phyloP scores from a whole-genome alignment of 2,888 invertebrate genomes.

The Stenolophus ochropezus region DNA sequence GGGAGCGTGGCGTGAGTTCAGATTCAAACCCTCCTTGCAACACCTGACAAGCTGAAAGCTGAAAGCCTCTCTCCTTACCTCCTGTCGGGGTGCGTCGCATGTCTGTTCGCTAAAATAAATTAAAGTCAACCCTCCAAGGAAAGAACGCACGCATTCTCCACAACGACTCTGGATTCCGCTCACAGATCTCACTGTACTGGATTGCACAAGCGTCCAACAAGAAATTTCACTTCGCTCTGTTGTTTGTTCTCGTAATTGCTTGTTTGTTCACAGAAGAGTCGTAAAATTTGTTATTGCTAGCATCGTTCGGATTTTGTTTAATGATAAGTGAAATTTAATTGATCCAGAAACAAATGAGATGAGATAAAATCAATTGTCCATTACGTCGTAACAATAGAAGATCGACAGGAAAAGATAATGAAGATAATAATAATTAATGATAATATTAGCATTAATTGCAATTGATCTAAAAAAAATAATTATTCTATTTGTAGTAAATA shows the following conservation, averaged over 20 bases:
- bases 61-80: neutral
- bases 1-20: constrained; percentile 4
- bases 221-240: constrained; percentile 1
- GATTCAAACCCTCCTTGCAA: constrained; percentile 26
- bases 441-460: too few relatives aligned
- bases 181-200: neutral
- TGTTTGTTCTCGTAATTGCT: constrained; percentile 2
- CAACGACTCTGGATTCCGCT: neutral
- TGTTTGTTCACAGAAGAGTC: neutral
- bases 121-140: constrained; percentile 54
- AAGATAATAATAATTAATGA: neutral
- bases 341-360: neutral
- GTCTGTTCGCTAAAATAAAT: constrained; percentile 55
- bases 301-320: neutral
- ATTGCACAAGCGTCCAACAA: neutral
- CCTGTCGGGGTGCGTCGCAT: constrained; percentile 26
- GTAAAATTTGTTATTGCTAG: neutral
- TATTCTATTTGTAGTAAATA: too few relatives aligned
- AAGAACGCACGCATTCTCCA: constrained; percentile 40
- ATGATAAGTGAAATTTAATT: neutral
- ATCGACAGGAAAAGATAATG: neutral
- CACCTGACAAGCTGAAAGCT: constrained; percentile 27
- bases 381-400: neutral
- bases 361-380: neutral
- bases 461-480: too few relatives aligned